A percentile compares a stretch with the other conserved stretches of the same genome.
phyloP scores from a whole-genome alignment of 35 echinoderm and acorn worm genomes.

The Apostichopus californicus region DNA sequence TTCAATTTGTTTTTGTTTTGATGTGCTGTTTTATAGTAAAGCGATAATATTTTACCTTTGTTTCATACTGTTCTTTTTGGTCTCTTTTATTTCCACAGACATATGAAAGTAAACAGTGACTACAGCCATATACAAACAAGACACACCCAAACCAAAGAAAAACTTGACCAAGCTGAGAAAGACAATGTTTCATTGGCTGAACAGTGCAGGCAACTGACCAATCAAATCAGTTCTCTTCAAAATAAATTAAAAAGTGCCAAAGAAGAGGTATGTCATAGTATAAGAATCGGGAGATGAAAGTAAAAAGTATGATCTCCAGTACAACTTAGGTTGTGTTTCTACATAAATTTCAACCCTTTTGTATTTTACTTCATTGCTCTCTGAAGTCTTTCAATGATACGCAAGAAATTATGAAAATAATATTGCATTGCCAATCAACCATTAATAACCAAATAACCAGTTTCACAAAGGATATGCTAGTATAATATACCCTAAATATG shows the following conservation, averaged over 20 bases:
- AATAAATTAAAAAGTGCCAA: conserved; percentile 84
- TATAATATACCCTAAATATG: no score
- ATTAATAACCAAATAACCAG: no score
- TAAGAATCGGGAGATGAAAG: background rate
- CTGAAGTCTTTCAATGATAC: no score
- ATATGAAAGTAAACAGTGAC: conserved; percentile 78
- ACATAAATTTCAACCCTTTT: no score
- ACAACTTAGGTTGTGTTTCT: no score
- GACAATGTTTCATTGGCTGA: conserved; percentile 87
- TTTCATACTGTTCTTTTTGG: background rate
- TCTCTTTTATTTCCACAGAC: conserved; percentile 50
- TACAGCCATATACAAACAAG: conserved; percentile 83
- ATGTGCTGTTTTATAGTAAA: no score
- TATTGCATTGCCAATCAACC: no score
- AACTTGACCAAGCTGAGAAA: conserved; percentile 81
- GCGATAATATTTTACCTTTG: background rate
- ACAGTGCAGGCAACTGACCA: conserved; percentile 81
- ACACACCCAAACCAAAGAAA: conserved; percentile 74
- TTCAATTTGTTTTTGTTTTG: no score
- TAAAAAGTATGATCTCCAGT: no score
- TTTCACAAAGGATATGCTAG: no score
- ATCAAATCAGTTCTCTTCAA: conserved; percentile 72
- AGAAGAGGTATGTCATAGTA: conserved; percentile 73
- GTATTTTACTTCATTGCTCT: no score
- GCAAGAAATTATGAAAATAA: no score